Evolutionary conservation across 2,113 vertebrate genomes (phyloP), one percentile per base, ranked within the genome.

Genomic region (Myodes glareolus): DNA sequence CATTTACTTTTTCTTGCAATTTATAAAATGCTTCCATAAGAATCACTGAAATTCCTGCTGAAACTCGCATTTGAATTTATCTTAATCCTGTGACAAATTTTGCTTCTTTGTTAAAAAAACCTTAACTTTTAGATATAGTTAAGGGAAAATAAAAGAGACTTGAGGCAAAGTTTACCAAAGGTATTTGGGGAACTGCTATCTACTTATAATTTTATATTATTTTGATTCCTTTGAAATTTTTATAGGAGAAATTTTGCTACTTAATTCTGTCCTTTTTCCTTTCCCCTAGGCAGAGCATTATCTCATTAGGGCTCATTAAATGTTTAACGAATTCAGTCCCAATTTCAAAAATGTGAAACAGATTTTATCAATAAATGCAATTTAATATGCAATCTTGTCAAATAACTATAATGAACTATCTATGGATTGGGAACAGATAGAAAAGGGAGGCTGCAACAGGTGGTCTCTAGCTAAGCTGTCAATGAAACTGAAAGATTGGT

Each of bases 181-280:
- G 52, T 75, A 63, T 55, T 65, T 19, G 25, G 75, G 36, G 55
- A 76, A 86, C 2, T 75, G 39, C 77, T 55, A 3, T 63, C 47
- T 93, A 33, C 10, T 39, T 81, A 76, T 7, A 91, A 31, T 65
- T 36, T 63, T 42, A 70, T 36, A 75, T 29, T 91, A 42, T 82
- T 96, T 96, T 10, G 85, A 92, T 86, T 97, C 68, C 42, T 91
- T 89, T 84, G 5, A 25, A 89, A 86, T 78, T 96, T 89, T 50
- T 94, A 96, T 36, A 70, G 25, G 81, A 85, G 70, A 91, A 89
- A 65, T 72, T 94, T 94, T 55, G 29, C 25, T 92, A 33, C 61
- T 89, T 80, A 91, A 94, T 93, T 95, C 50, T 84, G 21, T 76
- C 84, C 89, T 52, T 85, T 45, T 73, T 23, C 39, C 23, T 11